phyloP scores from a whole-genome alignment of 30 jellyfish, hydroid and myxozoan genomes.

The Rhopilema esculentum region DNA sequence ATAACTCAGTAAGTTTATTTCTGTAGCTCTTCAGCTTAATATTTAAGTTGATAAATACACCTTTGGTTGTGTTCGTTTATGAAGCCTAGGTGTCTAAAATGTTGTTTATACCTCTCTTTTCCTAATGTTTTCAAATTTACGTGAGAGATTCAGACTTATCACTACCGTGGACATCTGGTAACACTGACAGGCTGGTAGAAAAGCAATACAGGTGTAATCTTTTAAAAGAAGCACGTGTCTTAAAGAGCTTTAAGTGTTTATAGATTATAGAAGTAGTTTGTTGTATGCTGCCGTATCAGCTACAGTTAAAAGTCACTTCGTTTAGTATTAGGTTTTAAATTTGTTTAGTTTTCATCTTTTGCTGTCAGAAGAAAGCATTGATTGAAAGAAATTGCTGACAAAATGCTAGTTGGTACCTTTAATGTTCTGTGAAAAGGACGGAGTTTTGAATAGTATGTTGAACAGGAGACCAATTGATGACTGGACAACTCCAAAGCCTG shows the following conservation, averaged over 20 bases:
- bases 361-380: neutral
- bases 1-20: neutral
- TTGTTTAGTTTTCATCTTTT: no score
- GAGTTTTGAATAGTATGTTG: neutral
- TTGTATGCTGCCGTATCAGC: no score
- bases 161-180: neutral
- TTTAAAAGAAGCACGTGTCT: neutral
- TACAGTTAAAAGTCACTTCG: no score
- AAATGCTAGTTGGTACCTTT: neutral
- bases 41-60: no score
- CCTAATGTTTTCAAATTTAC: neutral
- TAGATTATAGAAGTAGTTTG: neutral
- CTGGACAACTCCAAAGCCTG: slow-evolving; percentile 71
- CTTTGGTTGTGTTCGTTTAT: no score
- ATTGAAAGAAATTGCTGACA: neutral
- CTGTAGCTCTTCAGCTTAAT: neutral
- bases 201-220: no score
- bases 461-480: slow-evolving; percentile 35
- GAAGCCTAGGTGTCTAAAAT: neutral
- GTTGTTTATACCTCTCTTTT: neutral
- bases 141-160: neutral
- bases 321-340: no score
- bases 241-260: neutral
- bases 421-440: neutral
- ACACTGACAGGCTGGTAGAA: no score